Evolutionary conservation across 2,797 vertebrate genomes (phyloP), one percentile per base, ranked within the genome.

Genomic region (Pipistrellus kuhlii): DNA sequence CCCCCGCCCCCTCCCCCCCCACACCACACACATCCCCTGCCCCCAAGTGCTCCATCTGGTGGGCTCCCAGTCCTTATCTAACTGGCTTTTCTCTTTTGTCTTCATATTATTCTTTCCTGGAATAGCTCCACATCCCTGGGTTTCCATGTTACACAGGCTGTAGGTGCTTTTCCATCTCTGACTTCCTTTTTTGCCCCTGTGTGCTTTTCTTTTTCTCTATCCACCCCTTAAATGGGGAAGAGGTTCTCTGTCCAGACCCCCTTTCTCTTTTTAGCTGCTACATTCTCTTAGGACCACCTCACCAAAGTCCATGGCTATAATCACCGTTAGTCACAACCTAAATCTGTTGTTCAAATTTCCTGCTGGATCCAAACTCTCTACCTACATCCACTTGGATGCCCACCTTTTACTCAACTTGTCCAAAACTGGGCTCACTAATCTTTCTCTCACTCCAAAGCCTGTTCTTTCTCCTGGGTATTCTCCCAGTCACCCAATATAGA

Each of bases 1-100:
- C 38, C 3, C 38, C 38, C n/a, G n/a, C n/a, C 38, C 38, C 38
- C 38, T 38, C 38, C 7, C 17, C 8, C 18, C 0, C 8, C 17
- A n/a, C n/a, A 17, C 7, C 64, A 30, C 35, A 35, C 35, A 35
- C 35, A 59, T 13, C 57, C 25, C 25, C 12, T 8, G 30, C 46
- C 51, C 77, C 15, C 38, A 68, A 46, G 8, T 62, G 48, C 75
- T 66, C 48, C 14, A 10, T 72, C 73, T 62, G 44, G 48, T 44
- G 62, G 38, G 83, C 12, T 41, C 41, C 93, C 27, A 1, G 35
- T 77, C 73, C 14, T 64, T 80, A 78, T 30, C 78, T 68, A 75
- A 68, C 21, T n/a, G 46, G 59, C 44, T 68, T 81, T 76, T 80
- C 48, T 92, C 76, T 87, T 75, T 90, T 75, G 55, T 62, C 69